These are phyloP conservation scores for Gracilinanus agilis DNA, from an alignment of 2,113 vertebrate genomes.

Conservation along the genomic window DNA sequence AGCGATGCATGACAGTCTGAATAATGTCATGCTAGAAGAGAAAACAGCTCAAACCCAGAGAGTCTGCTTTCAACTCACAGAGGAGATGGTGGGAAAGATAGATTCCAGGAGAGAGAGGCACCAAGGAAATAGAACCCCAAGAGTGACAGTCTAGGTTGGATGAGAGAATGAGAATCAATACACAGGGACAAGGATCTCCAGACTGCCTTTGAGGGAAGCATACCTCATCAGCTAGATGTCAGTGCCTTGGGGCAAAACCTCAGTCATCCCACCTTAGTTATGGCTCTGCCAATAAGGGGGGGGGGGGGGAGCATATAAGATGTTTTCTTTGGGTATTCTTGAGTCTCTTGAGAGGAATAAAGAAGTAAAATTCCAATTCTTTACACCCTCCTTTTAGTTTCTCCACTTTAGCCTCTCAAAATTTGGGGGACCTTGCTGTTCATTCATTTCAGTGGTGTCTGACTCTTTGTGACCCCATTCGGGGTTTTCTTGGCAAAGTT, in stretches of 20 bases:
- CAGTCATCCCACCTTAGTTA: neutral
- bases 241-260: neutral
- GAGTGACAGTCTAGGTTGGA: neutral
- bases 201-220: neutral
- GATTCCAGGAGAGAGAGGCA: neutral
- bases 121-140: neutral
- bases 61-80: neutral
- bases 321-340: neutral
- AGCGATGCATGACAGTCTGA: neutral
- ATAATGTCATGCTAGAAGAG: neutral
- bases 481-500: too few relatives aligned
- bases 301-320: too few relatives aligned
- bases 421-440: neutral
- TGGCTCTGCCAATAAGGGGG: neutral
- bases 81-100: neutral
- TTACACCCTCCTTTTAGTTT: neutral
- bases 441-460: too few relatives aligned
- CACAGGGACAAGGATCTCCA: neutral
- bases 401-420: neutral
- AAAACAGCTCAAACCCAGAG: neutral
- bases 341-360: neutral
- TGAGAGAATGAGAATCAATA: neutral
- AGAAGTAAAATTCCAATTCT: neutral
- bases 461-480: too few relatives aligned
- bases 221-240: neutral